Conservation (phyloP, 2,888 invertebrate genomes). For the Tinea semifulvella region DNA sequence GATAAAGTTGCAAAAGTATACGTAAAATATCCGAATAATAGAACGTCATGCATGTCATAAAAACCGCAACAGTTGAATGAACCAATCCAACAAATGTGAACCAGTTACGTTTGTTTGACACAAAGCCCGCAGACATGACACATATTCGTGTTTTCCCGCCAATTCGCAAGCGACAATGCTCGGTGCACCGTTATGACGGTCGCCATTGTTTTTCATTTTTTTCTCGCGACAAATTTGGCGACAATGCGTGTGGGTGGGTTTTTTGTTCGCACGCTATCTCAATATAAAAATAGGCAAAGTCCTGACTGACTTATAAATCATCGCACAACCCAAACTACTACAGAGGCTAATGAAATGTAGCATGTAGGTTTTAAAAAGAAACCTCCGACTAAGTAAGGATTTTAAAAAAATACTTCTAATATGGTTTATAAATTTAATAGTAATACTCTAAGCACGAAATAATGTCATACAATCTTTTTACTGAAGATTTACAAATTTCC, state of each 20-base stretch:
- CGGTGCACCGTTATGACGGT: conserved; percentile 38
- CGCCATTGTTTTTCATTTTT: conserved; percentile 43
- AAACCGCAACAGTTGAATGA: conserved; percentile 9
- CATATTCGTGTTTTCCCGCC: conserved; percentile 32
- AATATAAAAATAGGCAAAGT: no score
- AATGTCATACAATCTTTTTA: no score
- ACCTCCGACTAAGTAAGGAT: no score
- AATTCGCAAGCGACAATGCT: conserved; percentile 27
- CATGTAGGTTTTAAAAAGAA: no score
- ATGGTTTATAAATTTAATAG: no score
- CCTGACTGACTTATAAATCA: not conserved
- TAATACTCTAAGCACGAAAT: no score
- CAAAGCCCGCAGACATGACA: conserved; percentile 24
- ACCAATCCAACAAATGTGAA: conserved; percentile 9
- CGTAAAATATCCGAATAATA: no score
- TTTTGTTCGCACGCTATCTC: conserved; percentile 47
- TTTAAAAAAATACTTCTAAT: no score
- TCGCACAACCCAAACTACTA: no score
- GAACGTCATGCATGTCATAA: not conserved
- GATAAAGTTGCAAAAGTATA: no score
- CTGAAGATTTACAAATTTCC: no score
- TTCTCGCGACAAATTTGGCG: conserved; percentile 38
- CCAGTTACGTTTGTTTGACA: conserved; percentile 14
- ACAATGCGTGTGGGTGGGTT: conserved; percentile 41
- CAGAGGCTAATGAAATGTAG: no score